phyloP scores from a whole-genome alignment of 2,797 vertebrate species.

The Diglossa cyanea region DNA sequence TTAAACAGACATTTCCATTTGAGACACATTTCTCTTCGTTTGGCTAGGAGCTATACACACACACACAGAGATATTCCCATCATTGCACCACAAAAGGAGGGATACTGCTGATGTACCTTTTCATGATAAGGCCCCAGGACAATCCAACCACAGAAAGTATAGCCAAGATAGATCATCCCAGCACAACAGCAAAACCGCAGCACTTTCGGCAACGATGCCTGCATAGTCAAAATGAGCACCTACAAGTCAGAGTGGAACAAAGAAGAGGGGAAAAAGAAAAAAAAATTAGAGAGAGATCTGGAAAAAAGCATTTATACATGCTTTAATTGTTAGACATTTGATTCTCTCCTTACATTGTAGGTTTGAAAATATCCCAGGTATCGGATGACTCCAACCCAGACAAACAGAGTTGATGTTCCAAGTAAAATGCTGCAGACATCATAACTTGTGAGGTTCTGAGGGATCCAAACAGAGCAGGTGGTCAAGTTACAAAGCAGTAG shows the following conservation, averaged over 20 bases:
- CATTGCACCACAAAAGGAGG: background rate
- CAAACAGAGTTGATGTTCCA: constrained; percentile 91
- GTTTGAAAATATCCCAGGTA: constrained; percentile 97
- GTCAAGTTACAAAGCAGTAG: background rate
- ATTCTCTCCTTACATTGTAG: constrained; percentile 87
- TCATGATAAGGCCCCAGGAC: constrained; percentile 95
- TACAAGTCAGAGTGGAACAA: constrained; percentile 20
- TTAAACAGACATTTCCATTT: background rate
- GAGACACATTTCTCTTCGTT: background rate
- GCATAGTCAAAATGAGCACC: constrained; percentile 97
- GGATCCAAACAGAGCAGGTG: constrained; percentile 24
- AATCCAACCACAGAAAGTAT: constrained; percentile 99
- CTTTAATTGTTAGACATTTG: background rate
- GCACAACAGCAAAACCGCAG: constrained; percentile 96
- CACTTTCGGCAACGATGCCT: constrained; percentile 91
- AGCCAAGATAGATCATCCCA: constrained; percentile 97
- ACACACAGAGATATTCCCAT: background rate
- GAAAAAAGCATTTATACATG: background rate
- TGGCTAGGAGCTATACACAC: background rate
- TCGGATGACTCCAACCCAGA: constrained; percentile 96
- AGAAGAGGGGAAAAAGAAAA: background rate
- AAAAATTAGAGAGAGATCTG: background rate
- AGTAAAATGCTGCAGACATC: constrained; percentile 97
- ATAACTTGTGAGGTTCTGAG: constrained; percentile 90
- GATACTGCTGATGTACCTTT: constrained; percentile 79